Percentiles rank a stretch among this genome's conserved stretches.
Conservation (phyloP, 2,888 invertebrate species). For the Monochamus alternatus region DNA sequence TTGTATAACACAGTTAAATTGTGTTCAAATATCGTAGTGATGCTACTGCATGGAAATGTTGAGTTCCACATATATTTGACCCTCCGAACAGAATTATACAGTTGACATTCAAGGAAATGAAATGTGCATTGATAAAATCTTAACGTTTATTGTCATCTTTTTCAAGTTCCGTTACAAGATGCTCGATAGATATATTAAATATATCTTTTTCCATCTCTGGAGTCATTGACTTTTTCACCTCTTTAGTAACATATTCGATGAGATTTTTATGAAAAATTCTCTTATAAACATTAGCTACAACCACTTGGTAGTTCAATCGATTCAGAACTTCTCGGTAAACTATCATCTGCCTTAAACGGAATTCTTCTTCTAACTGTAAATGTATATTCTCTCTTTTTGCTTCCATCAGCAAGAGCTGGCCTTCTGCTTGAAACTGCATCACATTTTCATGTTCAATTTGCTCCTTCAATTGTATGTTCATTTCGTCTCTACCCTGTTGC, state of each 20-base stretch:
- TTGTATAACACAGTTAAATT: too few species aligned
- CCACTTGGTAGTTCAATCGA: constrained; percentile 92
- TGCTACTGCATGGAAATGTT: too few species aligned
- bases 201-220: constrained; percentile 57
- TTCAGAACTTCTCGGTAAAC: constrained; percentile 82
- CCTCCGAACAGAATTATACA: too few species aligned
- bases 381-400: constrained; percentile 93
- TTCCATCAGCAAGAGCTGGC: constrained; percentile 76
- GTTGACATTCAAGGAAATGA: background rate
- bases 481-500: constrained; percentile 51
- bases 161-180: constrained; percentile 46
- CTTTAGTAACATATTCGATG: constrained; percentile 86
- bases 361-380: constrained; percentile 93
- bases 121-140: too few species aligned
- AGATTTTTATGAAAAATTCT: constrained; percentile 92
- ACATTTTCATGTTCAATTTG: constrained; percentile 79
- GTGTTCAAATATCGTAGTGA: too few species aligned
- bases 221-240: constrained; percentile 57
- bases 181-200: constrained; percentile 55
- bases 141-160: constrained; percentile 39
- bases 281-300: constrained; percentile 84
- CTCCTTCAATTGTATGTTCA: constrained; percentile 72
- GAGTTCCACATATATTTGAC: too few species aligned
- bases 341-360: constrained; percentile 77
- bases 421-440: constrained; percentile 78